phyloP scores from a whole-genome alignment of 2,888 invertebrate species.

The Digitonthophagus gazella region DNA sequence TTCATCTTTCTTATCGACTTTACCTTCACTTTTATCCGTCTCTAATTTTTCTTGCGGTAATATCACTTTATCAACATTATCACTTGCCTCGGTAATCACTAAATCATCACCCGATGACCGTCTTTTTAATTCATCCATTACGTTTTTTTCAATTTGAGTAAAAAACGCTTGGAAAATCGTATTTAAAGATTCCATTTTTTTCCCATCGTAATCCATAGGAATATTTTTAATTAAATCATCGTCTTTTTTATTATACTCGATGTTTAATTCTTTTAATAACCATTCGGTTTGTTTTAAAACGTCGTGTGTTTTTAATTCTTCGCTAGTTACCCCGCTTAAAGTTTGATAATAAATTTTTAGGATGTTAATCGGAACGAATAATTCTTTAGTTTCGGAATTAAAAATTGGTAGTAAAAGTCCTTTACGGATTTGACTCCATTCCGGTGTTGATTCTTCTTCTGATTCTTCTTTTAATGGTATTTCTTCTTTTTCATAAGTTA shows the following conservation, averaged over 20 bases:
- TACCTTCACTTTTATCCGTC: slow-evolving; percentile 9
- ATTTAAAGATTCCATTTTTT: slow-evolving; percentile 34
- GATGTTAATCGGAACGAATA: slow-evolving; percentile 46
- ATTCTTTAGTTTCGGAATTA: slow-evolving; percentile 43
- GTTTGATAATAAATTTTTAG: slow-evolving; percentile 48
- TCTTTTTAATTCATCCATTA: slow-evolving; percentile 34
- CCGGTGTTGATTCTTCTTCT: slow-evolving; percentile 37
- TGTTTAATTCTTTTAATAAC: slow-evolving; percentile 45
- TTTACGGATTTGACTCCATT: slow-evolving; percentile 47
- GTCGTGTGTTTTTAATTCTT: slow-evolving; percentile 41
- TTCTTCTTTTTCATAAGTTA: slow-evolving; percentile 39
- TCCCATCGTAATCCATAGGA: slow-evolving; percentile 25
- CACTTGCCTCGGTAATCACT: slow-evolving; percentile 36
- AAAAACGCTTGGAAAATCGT: slow-evolving; percentile 34
- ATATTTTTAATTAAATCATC: slow-evolving; percentile 41
- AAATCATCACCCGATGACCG: slow-evolving; percentile 35
- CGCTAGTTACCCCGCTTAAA: slow-evolving; percentile 40
- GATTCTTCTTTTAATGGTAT: slow-evolving; percentile 27
- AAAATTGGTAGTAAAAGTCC: slow-evolving; percentile 46
- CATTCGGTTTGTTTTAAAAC: slow-evolving; percentile 45
- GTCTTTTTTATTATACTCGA: slow-evolving; percentile 42
- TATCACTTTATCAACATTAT: slow-evolving; percentile 35
- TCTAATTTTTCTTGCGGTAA: slow-evolving; percentile 31
- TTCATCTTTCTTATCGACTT: slow-evolving; percentile 17
- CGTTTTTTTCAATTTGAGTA: slow-evolving; percentile 35